phyloP scores from a whole-genome alignment of 2,113 vertebrate species.

The Brienomyrus longianalis region DNA sequence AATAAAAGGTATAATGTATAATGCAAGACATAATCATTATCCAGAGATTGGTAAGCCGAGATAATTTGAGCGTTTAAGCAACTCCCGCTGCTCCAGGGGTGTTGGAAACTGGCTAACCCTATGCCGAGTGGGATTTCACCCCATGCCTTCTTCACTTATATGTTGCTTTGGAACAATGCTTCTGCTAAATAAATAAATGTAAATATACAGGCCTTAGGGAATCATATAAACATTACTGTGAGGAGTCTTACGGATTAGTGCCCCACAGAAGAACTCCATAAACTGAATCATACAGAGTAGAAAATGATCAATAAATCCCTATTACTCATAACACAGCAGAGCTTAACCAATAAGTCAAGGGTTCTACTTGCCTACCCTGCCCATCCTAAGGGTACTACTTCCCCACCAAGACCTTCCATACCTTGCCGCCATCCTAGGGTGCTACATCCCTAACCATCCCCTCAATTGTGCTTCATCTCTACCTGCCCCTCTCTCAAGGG shows the following conservation, averaged over 20 bases:
- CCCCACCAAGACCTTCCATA: neutral
- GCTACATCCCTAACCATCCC: neutral
- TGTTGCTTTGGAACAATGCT: neutral
- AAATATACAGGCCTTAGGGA: neutral
- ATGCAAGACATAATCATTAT: neutral
- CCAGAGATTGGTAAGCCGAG: neutral
- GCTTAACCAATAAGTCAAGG: neutral
- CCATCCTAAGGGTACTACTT: neutral
- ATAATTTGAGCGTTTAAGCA: neutral
- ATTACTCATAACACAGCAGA: neutral
- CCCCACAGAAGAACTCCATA: neutral
- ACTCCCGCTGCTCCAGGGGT: neutral
- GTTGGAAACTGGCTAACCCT: neutral
- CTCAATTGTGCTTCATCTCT: too few relatives aligned
- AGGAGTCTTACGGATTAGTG: neutral
- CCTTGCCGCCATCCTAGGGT: neutral
- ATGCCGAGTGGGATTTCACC: neutral
- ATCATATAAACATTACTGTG: neutral
- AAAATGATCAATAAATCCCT: neutral
- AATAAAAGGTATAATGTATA: neutral
- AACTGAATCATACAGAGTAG: neutral
- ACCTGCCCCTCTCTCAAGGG: too few relatives aligned
- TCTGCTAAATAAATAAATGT: neutral
- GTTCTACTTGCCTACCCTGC: neutral
- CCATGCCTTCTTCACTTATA: neutral